phyloP scores from a whole-genome alignment of 1,140 invertebrate genomes.

The Maniola jurtina region DNA sequence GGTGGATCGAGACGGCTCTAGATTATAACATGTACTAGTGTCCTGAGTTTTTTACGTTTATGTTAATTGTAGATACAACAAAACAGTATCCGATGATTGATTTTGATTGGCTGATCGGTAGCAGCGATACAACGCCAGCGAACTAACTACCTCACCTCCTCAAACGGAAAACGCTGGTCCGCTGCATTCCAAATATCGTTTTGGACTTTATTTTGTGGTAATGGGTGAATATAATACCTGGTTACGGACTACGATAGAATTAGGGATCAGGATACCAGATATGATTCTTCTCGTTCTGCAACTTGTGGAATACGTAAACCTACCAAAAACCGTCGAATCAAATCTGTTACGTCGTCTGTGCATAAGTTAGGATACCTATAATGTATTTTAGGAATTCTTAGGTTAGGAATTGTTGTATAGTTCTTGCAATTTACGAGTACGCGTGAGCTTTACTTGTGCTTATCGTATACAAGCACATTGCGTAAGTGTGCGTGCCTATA shows the following conservation, averaged over 20 bases:
- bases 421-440: too few relatives aligned
- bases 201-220: constrained; percentile 51
- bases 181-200: constrained; percentile 37
- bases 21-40: constrained; percentile 15
- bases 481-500: too few relatives aligned
- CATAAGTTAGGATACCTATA: constrained; percentile 11
- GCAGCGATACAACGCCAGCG: constrained; percentile 62
- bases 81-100: constrained; percentile 78
- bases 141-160: constrained; percentile 58
- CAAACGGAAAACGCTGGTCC: constrained; percentile 42
- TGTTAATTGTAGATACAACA: constrained; percentile 78
- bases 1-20: constrained; percentile 10
- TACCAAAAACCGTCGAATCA: constrained; percentile 13
- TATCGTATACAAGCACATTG: too few relatives aligned
- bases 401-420: too few relatives aligned
- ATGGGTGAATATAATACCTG: constrained; percentile 45
- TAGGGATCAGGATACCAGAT: constrained; percentile 17
- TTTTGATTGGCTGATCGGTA: constrained; percentile 78
- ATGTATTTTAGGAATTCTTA: background rate
- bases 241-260: constrained; percentile 34
- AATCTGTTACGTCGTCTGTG: constrained; percentile 21
- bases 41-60: constrained; percentile 60
- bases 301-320: background rate
- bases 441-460: too few relatives aligned
- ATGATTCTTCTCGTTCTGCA: background rate